Evolutionary conservation across 2,888 invertebrate genomes (phyloP).

Genomic region (Leucophora obtusa): DNA sequence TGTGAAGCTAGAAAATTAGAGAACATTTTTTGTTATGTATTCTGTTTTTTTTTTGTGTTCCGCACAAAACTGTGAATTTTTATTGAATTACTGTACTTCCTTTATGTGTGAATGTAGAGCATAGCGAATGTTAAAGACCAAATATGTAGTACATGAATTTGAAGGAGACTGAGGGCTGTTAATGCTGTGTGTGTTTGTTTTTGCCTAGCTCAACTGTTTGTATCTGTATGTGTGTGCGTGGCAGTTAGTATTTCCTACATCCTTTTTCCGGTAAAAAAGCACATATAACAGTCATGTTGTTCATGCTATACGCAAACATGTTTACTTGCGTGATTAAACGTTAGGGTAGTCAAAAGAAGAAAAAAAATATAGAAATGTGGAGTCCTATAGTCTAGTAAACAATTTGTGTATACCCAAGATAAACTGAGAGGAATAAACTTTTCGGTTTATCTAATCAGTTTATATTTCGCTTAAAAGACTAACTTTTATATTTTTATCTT

Average conservation of each 20-base stretch:
- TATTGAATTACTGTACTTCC: constrained; percentile 2
- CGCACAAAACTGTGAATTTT: not conserved
- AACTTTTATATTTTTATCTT: too few relatives aligned
- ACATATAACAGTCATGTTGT: not conserved
- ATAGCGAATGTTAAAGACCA: constrained; percentile 7
- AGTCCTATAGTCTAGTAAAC: too few relatives aligned
- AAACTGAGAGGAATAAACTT: too few relatives aligned
- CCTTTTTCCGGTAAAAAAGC: not conserved
- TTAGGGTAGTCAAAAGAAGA: too few relatives aligned
- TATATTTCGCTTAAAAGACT: too few relatives aligned
- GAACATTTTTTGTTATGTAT: not conserved
- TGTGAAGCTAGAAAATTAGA: not conserved
- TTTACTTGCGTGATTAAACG: not conserved
- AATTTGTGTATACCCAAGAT: too few relatives aligned
- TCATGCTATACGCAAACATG: not conserved
- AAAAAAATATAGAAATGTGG: too few relatives aligned
- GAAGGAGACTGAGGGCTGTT: not conserved
- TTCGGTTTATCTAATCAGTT: too few relatives aligned
- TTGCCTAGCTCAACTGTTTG: not conserved
- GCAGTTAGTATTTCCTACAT: not conserved
- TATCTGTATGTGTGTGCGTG: not conserved
- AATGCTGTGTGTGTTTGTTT: not conserved
- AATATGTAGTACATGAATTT: constrained; percentile 7
- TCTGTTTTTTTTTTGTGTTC: not conserved
- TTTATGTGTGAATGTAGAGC: not conserved